Conservation (phyloP, 2,888 invertebrate genomes). For the Tortrix viridana region DNA sequence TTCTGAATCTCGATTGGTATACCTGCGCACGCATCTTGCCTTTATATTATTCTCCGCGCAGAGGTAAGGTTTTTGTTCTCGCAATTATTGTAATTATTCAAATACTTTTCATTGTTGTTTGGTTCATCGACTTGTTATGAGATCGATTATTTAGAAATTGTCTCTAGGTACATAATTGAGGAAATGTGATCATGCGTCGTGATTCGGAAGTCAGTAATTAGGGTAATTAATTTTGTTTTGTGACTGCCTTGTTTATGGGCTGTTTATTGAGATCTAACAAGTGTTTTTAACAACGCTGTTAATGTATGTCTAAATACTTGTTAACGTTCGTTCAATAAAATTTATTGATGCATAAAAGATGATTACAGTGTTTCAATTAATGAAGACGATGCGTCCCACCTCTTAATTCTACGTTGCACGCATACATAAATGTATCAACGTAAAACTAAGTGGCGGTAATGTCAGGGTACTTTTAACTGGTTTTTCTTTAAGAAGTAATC, state of each 20-base stretch:
- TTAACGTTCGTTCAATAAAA: not conserved
- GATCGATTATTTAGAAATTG: conserved; percentile 39
- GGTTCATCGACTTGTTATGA: conserved; percentile 36
- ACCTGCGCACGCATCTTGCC: conserved; percentile 46
- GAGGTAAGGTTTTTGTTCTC: conserved; percentile 41
- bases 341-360: not conserved
- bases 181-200: conserved; percentile 30
- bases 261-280: conserved; percentile 5
- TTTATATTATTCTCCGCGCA: conserved; percentile 56
- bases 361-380: no score
- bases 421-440: no score
- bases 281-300: not conserved
- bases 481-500: no score
- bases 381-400: no score
- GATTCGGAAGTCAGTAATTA: conserved; percentile 36
- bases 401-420: no score
- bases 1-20: conserved; percentile 48
- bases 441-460: no score
- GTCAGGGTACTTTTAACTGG: no score
- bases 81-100: conserved; percentile 45
- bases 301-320: not conserved
- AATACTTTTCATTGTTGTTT: conserved; percentile 36
- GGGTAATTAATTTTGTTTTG: conserved; percentile 8
- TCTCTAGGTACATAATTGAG: conserved; percentile 26
- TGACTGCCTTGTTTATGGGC: not conserved